Evolutionary conservation across 1,140 invertebrate genomes (phyloP).

Genomic region (Camponotus pennsylvanicus): DNA sequence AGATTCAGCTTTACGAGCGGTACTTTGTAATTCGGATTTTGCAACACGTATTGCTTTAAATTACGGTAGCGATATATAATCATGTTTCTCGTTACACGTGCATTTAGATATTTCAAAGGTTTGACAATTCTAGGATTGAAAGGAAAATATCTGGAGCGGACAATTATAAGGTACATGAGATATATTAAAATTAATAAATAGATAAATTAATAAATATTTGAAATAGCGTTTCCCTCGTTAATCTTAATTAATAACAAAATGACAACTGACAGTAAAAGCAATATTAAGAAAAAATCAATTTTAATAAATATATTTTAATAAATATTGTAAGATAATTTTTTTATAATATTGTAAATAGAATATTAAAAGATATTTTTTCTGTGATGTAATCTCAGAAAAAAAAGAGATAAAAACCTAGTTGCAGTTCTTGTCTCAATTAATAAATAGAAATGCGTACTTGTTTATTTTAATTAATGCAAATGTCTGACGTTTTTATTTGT

Average conservation of each 20-base stretch:
- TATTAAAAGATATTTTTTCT: background rate
- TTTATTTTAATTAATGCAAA: too few relatives aligned
- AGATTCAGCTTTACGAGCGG: constrained; percentile 33
- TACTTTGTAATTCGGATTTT: background rate
- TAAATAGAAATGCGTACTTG: background rate
- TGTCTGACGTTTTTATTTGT: too few relatives aligned
- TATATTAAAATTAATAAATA: background rate
- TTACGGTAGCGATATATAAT: background rate
- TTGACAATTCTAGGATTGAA: background rate
- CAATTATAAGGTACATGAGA: background rate
- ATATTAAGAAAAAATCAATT: too few relatives aligned
- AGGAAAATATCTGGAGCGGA: background rate
- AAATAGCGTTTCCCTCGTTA: background rate
- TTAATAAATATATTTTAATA: background rate
- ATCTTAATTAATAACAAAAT: background rate
- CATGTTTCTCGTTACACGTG: constrained; percentile 12
- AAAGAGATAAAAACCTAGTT: background rate
- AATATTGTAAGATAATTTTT: background rate
- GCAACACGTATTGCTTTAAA: constrained; percentile 19
- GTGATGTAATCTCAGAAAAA: background rate
- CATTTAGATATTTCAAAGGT: background rate
- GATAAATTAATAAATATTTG: too few relatives aligned
- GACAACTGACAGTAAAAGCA: too few relatives aligned
- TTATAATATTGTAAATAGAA: background rate
- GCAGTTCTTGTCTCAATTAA: background rate